These are phyloP conservation scores for Drosophila setosimentum DNA, from an alignment of 2,888 invertebrate species.

Conservation along the genomic window DNA sequence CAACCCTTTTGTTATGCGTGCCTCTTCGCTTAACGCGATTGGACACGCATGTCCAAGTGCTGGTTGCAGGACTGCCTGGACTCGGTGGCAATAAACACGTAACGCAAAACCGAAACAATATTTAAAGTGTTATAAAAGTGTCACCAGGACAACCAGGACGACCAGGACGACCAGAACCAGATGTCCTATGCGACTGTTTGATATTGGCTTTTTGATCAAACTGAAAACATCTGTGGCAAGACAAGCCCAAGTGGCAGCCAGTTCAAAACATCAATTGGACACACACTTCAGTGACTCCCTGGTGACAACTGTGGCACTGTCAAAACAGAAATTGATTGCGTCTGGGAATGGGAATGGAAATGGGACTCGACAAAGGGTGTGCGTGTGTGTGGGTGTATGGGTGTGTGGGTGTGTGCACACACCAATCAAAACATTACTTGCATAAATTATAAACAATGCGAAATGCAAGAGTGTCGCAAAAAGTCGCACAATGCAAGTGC, in stretches of 20 bases:
- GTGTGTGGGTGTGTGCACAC: conserved; percentile 32
- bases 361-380: conserved; percentile 10
- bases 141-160: conserved; percentile 73
- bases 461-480: conserved; percentile 55
- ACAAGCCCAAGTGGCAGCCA: conserved; percentile 14
- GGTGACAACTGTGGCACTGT: conserved; percentile 65
- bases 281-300: conserved; percentile 73
- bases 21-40: conserved; percentile 71
- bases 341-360: conserved; percentile 57
- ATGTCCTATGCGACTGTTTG: conserved; percentile 49
- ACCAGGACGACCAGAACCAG: conserved; percentile 67
- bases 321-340: conserved; percentile 80
- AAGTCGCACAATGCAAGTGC: conserved; percentile 38
- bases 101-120: conserved; percentile 57
- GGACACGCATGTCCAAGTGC: conserved; percentile 82
- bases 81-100: conserved; percentile 73
- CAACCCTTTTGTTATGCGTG: conserved; percentile 64
- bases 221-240: conserved; percentile 39
- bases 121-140: conserved; percentile 76
- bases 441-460: conserved; percentile 70
- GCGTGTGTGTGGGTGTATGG: conserved; percentile 42
- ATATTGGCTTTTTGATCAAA: conserved; percentile 67
- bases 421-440: conserved; percentile 79
- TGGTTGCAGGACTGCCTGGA: conserved; percentile 3
- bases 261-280: conserved; percentile 70